Evolutionary conservation across 2,888 invertebrate species (phyloP).

Genomic region (Lepidonotus clava): DNA sequence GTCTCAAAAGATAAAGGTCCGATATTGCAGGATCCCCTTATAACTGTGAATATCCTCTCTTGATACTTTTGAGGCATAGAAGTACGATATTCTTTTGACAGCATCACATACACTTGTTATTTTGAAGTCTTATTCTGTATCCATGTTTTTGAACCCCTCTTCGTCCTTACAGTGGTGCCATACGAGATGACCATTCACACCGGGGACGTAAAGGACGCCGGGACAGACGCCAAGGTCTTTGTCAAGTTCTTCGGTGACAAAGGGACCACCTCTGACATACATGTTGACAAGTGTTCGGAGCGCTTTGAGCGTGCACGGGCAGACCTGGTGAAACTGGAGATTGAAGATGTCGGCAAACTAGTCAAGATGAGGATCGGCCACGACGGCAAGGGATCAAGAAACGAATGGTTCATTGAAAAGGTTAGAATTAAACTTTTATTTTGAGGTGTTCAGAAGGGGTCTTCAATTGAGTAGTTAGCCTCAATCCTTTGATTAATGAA

Average conservation of each 20-base stretch:
- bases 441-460: not conserved
- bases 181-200: constrained; percentile 78
- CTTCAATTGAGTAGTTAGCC: not conserved
- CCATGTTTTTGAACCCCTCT: too few relatives aligned
- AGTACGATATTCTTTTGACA: too few relatives aligned
- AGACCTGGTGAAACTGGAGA: constrained; percentile 77
- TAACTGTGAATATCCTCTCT: too few relatives aligned
- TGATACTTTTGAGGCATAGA: too few relatives aligned
- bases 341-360: constrained; percentile 78
- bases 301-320: constrained; percentile 78
- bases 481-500: not conserved
- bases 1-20: too few relatives aligned
- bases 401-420: constrained; percentile 78
- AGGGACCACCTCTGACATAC: constrained; percentile 73
- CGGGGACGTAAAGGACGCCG: constrained; percentile 76
- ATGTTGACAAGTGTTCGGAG: constrained; percentile 76
- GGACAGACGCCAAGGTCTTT: constrained; percentile 77
- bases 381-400: constrained; percentile 75
- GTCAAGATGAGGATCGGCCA: constrained; percentile 77
- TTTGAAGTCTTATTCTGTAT: too few relatives aligned
- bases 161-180: constrained; percentile 76
- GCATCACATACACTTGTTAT: too few relatives aligned
- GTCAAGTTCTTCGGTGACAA: constrained; percentile 77
- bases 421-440: constrained; percentile 62
- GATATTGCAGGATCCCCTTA: too few relatives aligned